Evolutionary conservation across 2,888 invertebrate species (phyloP).

Genomic region (Ryuthela nishihirai): DNA sequence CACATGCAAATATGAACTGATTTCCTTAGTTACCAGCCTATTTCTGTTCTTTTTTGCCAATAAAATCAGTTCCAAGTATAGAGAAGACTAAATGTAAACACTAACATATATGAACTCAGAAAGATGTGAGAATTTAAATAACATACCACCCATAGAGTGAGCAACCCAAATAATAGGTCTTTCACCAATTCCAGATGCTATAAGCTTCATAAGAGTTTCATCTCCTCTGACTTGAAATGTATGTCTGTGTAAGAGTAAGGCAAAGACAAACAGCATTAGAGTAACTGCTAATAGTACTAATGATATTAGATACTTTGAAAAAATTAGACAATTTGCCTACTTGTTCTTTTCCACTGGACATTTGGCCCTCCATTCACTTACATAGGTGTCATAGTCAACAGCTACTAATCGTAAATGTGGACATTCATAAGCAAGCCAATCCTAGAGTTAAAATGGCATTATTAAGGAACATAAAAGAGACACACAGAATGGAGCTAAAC

Average conservation of each 20-base stretch:
- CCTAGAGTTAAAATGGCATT: constrained; percentile 55
- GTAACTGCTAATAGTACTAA: no score
- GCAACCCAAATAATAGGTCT: constrained; percentile 85
- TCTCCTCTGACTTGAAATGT: constrained; percentile 63
- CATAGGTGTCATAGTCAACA: constrained; percentile 79
- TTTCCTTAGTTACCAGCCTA: no score
- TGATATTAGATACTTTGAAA: no score
- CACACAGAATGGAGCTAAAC: no score
- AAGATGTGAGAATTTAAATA: no score
- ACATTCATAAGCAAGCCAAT: constrained; percentile 83
- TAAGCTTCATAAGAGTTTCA: constrained; percentile 64
- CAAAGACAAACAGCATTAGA: no score
- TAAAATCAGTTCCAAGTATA: no score
- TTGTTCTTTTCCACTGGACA: constrained; percentile 59
- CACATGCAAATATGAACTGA: no score
- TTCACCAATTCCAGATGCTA: constrained; percentile 71
- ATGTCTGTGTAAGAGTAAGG: constrained; percentile 57
- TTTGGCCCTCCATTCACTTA: constrained; percentile 74
- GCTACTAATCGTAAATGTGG: constrained; percentile 72
- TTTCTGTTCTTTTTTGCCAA: no score
- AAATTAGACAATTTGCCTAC: constrained; percentile 43
- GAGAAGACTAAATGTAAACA: no score
- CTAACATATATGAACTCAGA: no score
- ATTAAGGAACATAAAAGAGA: no score
- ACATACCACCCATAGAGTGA: constrained; percentile 85